Conservation (phyloP, 2,888 invertebrate species). For the Aricia artaxerxes region DNA sequence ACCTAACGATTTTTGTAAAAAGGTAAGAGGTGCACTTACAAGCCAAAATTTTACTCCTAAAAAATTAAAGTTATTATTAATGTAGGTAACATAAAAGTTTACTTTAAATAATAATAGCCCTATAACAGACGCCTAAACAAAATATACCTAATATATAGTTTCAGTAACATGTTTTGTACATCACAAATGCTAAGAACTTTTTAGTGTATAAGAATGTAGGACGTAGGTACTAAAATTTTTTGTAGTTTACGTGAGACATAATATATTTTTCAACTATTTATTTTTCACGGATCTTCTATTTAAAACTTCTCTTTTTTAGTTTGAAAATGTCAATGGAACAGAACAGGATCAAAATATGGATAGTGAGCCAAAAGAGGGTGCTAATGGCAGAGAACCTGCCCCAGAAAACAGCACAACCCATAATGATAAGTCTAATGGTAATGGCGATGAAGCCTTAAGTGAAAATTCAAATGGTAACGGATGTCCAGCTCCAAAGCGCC, state of each 20-base stretch:
- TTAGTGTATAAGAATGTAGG: no score
- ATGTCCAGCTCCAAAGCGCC: slow-evolving; percentile 61
- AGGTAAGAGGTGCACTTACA: slow-evolving; percentile 58
- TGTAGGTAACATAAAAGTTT: no score
- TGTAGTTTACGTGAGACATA: neutral
- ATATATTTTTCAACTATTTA: neutral
- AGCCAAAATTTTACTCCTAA: neutral
- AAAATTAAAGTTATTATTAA: neutral
- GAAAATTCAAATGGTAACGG: slow-evolving; percentile 10
- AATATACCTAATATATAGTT: no score
- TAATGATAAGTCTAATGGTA: slow-evolving; percentile 28
- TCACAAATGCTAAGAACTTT: no score
- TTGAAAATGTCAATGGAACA: slow-evolving; percentile 11
- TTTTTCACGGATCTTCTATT: neutral
- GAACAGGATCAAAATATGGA: slow-evolving; percentile 28
- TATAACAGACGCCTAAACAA: no score
- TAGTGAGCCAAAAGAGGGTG: slow-evolving; percentile 30
- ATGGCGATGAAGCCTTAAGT: neutral
- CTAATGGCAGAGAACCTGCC: slow-evolving; percentile 35
- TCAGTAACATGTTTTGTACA: no score
- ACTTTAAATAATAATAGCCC: no score
- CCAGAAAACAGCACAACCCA: slow-evolving; percentile 39
- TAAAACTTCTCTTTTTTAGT: neutral
- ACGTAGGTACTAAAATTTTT: no score
- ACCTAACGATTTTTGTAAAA: slow-evolving; percentile 47